Evolutionary conservation across 2,888 invertebrate species (phyloP).

Genomic region (Bugulina stolonifera): DNA sequence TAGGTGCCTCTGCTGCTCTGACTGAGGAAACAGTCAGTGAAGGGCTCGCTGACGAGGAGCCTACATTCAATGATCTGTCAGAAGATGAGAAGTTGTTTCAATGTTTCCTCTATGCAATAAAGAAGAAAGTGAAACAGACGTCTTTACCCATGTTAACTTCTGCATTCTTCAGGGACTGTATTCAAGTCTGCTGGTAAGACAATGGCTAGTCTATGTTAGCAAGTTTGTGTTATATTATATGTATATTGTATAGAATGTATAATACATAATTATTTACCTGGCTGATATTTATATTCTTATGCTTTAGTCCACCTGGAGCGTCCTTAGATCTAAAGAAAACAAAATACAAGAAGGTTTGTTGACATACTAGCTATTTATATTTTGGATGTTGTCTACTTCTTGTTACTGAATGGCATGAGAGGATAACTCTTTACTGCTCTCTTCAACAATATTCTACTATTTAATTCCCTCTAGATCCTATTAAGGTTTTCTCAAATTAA

Average conservation of each 20-base stretch:
- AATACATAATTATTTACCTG: not conserved
- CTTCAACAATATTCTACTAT: no score
- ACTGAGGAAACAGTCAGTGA: constrained; percentile 29
- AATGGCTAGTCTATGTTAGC: no score
- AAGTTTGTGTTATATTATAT: not conserved
- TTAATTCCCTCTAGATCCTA: no score
- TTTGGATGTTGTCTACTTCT: no score
- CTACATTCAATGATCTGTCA: constrained; percentile 35
- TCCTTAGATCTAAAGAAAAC: constrained; percentile 80
- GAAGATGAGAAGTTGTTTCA: constrained; percentile 71
- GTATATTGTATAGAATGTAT: not conserved
- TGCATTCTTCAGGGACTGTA: constrained; percentile 69
- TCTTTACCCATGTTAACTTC: constrained; percentile 74
- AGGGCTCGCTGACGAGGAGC: constrained; percentile 22
- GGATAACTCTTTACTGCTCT: no score
- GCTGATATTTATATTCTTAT: not conserved
- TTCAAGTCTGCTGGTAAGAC: constrained; percentile 55
- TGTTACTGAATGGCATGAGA: no score
- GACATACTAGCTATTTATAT: no score
- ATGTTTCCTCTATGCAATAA: constrained; percentile 74
- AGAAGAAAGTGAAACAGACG: constrained; percentile 65
- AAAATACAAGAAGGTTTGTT: constrained; percentile 67
- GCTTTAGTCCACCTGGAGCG: constrained; percentile 62
- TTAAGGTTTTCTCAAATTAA: no score
- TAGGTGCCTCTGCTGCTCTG: constrained; percentile 30